phyloP scores from a whole-genome alignment of 2,797 vertebrate species.

The Pseudochirops corinnae region DNA sequence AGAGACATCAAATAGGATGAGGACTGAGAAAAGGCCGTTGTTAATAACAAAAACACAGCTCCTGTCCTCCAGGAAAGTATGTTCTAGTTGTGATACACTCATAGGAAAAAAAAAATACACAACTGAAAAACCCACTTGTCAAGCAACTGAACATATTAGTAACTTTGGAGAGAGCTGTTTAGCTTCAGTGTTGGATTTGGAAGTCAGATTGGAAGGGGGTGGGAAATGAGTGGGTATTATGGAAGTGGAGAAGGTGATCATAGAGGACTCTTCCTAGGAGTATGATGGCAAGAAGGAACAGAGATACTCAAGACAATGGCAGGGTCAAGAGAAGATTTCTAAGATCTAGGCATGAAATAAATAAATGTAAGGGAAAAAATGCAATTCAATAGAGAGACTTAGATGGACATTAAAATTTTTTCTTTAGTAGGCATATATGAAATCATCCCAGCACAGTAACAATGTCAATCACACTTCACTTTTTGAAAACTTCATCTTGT shows the following conservation, averaged over 20 bases:
- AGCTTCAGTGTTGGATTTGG: neutral
- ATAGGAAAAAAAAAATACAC: neutral
- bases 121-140: neutral
- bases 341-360: conserved; percentile 10
- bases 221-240: neutral
- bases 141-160: neutral
- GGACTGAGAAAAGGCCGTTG: neutral
- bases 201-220: neutral
- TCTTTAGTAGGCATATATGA: conserved; percentile 9
- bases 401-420: neutral
- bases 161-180: neutral
- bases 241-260: neutral
- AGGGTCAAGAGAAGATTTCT: neutral
- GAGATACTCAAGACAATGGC: neutral
- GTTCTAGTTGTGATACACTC: neutral
- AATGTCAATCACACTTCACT: neutral
- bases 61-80: neutral
- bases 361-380: conserved; percentile 33
- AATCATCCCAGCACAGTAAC: neutral
- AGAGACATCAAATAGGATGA: neutral
- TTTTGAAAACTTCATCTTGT: conserved; percentile 43
- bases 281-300: neutral
- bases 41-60: neutral
- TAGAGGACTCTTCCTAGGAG: neutral
- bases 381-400: conserved; percentile 33